Evolutionary conservation across 1,140 invertebrate species (phyloP).

Genomic region (Drosophila sechellia): DNA sequence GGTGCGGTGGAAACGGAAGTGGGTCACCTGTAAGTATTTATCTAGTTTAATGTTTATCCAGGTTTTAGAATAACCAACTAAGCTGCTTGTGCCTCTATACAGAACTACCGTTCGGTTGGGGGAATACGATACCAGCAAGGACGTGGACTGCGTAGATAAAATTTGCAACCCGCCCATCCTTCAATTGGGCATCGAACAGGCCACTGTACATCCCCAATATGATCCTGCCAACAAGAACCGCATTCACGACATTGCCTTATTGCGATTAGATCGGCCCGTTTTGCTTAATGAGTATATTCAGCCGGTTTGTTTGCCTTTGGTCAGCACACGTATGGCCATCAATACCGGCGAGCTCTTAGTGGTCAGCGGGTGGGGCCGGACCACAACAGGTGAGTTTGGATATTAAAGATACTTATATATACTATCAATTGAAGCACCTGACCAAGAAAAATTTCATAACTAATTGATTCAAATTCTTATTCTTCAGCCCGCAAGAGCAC

Average conservation of each 20-base stretch:
- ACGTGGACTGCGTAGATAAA: conserved; percentile 85
- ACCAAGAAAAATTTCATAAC: too few relatives aligned
- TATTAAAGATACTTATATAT: too few relatives aligned
- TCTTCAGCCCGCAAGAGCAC: conserved; percentile 81
- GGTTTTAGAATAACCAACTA: too few relatives aligned
- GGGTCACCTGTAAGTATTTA: conserved; percentile 67
- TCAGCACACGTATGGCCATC: conserved; percentile 55
- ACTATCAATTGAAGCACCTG: too few relatives aligned
- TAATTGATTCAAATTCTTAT: not conserved
- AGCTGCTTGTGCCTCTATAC: not conserved
- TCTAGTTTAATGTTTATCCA: too few relatives aligned
- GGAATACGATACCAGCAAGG: conserved; percentile 86
- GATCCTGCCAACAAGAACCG: conserved; percentile 45
- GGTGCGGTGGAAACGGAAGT: conserved; percentile 83
- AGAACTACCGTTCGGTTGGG: conserved; percentile 86
- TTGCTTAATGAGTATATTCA: conserved; percentile 89
- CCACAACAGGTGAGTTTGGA: conserved; percentile 82
- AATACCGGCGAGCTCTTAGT: conserved; percentile 84
- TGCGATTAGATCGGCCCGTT: conserved; percentile 90
- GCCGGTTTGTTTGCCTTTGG: conserved; percentile 90
- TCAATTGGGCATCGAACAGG: conserved; percentile 75
- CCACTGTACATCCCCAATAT: conserved; percentile 83
- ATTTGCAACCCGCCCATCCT: conserved; percentile 75
- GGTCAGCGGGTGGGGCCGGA: conserved; percentile 90
- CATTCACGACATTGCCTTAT: conserved; percentile 90